Evolutionary conservation across 2,797 vertebrate genomes (phyloP).

Genomic region (Pseudomugil gertrudae): DNA sequence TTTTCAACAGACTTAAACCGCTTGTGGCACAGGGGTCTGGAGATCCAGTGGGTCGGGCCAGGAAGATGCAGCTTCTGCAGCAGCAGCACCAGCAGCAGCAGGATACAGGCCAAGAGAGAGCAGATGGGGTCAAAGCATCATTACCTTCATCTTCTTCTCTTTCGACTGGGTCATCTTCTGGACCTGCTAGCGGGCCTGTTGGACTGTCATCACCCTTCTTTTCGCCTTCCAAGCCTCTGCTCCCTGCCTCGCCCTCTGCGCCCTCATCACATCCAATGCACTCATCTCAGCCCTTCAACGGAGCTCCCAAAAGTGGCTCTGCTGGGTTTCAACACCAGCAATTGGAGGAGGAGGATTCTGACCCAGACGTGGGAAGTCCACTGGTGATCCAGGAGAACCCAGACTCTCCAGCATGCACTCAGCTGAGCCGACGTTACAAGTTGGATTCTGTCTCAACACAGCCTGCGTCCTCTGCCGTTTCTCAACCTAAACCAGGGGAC

Average conservation of each 20-base stretch:
- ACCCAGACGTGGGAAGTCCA: constrained; percentile 77
- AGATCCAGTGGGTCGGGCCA: constrained; percentile 81
- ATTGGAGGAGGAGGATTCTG: constrained; percentile 70
- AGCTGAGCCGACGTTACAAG: constrained; percentile 80
- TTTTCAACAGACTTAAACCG: constrained; percentile 86
- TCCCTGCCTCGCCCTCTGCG: constrained; percentile 68
- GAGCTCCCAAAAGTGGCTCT: constrained; percentile 70
- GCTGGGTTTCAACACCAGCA: constrained; percentile 73
- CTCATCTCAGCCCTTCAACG: constrained; percentile 81
- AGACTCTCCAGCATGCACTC: constrained; percentile 78
- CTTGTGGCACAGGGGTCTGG: constrained; percentile 82
- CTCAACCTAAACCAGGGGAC: constrained; percentile 81
- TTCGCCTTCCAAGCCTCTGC: constrained; percentile 77
- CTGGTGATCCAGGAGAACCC: constrained; percentile 81
- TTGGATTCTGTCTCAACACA: constrained; percentile 73
- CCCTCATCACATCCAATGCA: constrained; percentile 76
- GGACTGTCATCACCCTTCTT: constrained; percentile 80
- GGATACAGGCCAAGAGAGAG: constrained; percentile 74
- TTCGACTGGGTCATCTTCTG: constrained; percentile 63
- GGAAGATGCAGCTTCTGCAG: constrained; percentile 85
- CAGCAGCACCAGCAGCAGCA: constrained; percentile 84
- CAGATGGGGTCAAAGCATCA: constrained; percentile 74
- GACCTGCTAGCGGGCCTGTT: constrained; percentile 65
- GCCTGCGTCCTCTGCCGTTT: constrained; percentile 66
- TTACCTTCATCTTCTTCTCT: constrained; percentile 68